phyloP scores from a whole-genome alignment of 2,797 vertebrate species.

The Propithecus deckenii region DNA sequence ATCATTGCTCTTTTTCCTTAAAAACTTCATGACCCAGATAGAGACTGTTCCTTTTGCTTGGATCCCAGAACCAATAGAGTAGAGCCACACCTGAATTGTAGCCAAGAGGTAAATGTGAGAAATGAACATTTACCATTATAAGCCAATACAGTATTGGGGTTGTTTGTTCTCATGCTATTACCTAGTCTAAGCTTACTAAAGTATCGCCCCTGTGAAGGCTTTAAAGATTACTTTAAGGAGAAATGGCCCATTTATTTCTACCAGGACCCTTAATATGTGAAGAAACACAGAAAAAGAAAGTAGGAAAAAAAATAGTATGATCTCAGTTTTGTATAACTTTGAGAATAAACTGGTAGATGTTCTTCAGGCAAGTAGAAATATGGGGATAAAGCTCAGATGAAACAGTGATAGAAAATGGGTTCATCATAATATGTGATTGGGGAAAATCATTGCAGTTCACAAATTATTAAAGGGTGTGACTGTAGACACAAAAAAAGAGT shows the following conservation, averaged over 20 bases:
- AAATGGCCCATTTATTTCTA: neutral
- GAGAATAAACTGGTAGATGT: neutral
- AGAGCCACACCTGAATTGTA: neutral
- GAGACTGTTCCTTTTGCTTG: neutral
- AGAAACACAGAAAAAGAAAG: neutral
- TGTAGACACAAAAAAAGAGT: neutral
- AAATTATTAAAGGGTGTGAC: neutral
- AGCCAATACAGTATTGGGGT: neutral
- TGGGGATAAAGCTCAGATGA: neutral
- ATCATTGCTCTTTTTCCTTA: neutral
- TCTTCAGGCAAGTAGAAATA: neutral
- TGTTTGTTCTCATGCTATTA: neutral
- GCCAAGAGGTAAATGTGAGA: neutral
- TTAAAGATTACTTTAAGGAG: neutral
- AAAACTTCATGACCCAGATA: neutral
- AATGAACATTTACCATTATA: neutral
- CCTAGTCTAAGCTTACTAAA: neutral
- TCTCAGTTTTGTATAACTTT: neutral
- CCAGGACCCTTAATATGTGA: neutral
- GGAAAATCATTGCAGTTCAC: neutral
- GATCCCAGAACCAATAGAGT: neutral
- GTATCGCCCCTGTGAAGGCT: neutral
- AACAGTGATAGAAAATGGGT: neutral
- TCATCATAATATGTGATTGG: neutral
- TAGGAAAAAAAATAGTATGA: neutral